These are phyloP conservation scores for Philhelius pedissequus DNA, from an alignment of 2,888 invertebrate species.

Conservation along the genomic window DNA sequence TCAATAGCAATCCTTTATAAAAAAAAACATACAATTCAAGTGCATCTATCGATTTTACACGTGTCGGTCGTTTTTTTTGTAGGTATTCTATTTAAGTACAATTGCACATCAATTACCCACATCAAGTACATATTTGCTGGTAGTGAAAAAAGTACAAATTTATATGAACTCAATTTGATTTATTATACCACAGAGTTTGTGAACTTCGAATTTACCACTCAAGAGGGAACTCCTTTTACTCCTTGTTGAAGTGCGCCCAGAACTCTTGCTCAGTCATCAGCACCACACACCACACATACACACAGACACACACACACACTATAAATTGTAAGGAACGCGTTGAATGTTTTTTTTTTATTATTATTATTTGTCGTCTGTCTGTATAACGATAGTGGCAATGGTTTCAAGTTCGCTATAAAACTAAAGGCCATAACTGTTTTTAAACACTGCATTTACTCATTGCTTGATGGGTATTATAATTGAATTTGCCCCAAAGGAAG, in stretches of 20 bases:
- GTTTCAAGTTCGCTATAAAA: conserved; percentile 67
- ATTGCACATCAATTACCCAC: background rate
- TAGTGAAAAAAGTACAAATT: background rate
- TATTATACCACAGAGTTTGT: background rate
- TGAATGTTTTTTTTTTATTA: background rate
- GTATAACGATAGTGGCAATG: conserved; percentile 50
- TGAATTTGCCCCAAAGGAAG: conserved; percentile 60
- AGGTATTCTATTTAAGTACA: background rate
- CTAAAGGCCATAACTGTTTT: conserved; percentile 57
- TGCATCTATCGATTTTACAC: conserved; percentile 6
- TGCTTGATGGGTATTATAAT: conserved; percentile 56
- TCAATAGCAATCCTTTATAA: background rate
- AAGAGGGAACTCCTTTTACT: background rate
- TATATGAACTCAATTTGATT: conserved; percentile 3
- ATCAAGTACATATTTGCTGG: background rate
- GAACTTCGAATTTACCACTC: background rate
- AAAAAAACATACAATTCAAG: background rate
- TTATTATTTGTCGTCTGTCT: too few relatives aligned
- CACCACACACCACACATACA: background rate
- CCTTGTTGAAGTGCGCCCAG: background rate
- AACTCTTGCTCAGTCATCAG: too few relatives aligned
- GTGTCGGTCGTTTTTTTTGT: background rate
- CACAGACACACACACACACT: background rate
- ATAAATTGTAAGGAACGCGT: background rate
- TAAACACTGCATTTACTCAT: conserved; percentile 49